Conservation (phyloP, 2,113 vertebrate species). For the Larimichthys polyactis region DNA sequence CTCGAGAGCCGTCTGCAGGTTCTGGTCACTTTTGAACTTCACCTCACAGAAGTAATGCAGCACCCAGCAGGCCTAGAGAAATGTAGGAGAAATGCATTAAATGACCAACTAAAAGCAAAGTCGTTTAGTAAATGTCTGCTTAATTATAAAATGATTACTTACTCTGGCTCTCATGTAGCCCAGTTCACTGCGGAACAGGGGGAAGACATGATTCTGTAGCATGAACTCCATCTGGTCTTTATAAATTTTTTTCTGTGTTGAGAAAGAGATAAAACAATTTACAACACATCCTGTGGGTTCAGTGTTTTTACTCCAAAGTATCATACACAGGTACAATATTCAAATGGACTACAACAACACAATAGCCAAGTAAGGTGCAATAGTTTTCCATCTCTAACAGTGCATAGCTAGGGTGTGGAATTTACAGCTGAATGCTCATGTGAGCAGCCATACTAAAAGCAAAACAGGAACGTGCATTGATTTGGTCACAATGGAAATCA, state of each 20-base stretch:
- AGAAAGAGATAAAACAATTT: neutral
- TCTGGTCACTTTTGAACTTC: constrained; percentile 98
- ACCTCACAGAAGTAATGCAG: constrained; percentile 99
- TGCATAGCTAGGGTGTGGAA: neutral
- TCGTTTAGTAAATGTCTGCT: too few species aligned
- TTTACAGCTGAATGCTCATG: neutral
- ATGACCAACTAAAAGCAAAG: neutral
- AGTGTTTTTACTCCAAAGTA: neutral
- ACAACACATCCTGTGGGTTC: neutral
- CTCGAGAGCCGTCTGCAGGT: constrained; percentile 96
- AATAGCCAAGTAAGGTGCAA: neutral
- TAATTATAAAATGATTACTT: constrained; percentile 62
- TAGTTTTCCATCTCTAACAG: neutral
- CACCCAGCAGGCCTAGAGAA: constrained; percentile 95
- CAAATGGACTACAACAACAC: neutral
- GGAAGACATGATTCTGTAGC: constrained; percentile 98
- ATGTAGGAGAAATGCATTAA: neutral
- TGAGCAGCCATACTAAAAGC: neutral
- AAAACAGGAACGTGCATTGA: neutral
- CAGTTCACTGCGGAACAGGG: constrained; percentile 95
- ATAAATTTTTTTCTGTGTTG: constrained; percentile 95
- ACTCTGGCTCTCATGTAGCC: constrained; percentile 99
- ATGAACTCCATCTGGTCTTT: constrained; percentile 99
- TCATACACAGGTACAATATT: neutral
- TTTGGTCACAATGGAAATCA: neutral